phyloP scores from a whole-genome alignment of 2,797 vertebrate genomes.

The Cheirogaleus major region DNA sequence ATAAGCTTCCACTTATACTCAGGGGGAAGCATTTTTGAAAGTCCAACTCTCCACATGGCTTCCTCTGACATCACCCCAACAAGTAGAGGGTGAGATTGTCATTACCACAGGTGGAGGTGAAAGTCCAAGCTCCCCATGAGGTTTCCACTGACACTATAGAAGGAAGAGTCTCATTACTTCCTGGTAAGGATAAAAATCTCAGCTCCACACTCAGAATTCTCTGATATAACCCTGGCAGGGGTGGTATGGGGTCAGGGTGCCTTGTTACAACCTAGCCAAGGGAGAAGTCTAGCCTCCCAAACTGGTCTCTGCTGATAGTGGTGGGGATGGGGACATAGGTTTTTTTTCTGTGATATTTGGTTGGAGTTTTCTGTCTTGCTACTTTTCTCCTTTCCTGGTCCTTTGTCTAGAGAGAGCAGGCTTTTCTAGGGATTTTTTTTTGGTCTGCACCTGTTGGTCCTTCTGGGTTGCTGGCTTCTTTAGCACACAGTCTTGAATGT shows the following conservation, averaged over 20 bases:
- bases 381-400: background rate
- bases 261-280: background rate
- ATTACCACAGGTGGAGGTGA: background rate
- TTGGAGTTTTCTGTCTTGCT: conserved; percentile 11
- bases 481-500: background rate
- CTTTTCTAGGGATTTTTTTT: background rate
- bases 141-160: background rate
- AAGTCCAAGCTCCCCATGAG: background rate
- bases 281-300: background rate
- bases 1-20: background rate
- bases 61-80: background rate
- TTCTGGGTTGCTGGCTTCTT: background rate
- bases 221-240: background rate
- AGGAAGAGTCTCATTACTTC: background rate
- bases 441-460: background rate
- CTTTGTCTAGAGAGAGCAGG: background rate
- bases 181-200: background rate
- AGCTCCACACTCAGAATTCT: background rate
- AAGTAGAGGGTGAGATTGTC: background rate
- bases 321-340: background rate
- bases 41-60: background rate
- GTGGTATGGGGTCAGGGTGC: background rate
- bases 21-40: background rate
- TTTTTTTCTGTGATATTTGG: background rate
- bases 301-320: background rate